Conservation (phyloP, 2,797 vertebrate species). For the Urocyon cinereoargenteus region DNA sequence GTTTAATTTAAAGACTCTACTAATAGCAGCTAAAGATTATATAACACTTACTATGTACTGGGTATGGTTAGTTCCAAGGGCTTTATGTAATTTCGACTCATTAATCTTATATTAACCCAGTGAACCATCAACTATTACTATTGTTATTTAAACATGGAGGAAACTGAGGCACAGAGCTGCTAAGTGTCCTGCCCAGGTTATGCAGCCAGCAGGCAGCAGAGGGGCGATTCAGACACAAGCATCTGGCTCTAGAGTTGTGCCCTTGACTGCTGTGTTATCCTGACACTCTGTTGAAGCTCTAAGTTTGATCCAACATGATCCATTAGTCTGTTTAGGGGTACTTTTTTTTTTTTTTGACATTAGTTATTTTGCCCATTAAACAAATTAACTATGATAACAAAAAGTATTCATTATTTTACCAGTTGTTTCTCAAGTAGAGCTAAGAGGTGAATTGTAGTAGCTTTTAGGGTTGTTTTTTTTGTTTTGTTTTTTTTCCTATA, state of each 20-base stretch:
- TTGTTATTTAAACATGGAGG: neutral
- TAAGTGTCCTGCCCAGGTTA: neutral
- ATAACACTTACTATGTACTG: neutral
- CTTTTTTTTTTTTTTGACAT: neutral
- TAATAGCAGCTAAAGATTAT: neutral
- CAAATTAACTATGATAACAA: conserved; percentile 11
- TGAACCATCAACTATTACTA: neutral
- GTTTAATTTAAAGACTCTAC: conserved; percentile 12
- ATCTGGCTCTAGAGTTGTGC: neutral
- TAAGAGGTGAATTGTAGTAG: neutral
- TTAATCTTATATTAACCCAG: conserved; percentile 4
- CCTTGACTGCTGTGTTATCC: neutral
- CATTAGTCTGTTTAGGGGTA: neutral
- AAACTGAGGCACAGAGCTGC: neutral
- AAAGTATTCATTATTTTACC: neutral
- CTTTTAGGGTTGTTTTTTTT: neutral
- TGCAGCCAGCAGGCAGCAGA: neutral
- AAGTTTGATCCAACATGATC: neutral
- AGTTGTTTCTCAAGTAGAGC: neutral
- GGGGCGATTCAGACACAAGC: neutral
- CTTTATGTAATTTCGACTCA: neutral
- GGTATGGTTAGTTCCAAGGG: neutral
- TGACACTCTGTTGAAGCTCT: accelerated
- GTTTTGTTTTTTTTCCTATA: neutral
- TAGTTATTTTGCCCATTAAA: neutral